phyloP scores from a whole-genome alignment of 2,888 invertebrate genomes.

The Mellilla xanthometata region DNA sequence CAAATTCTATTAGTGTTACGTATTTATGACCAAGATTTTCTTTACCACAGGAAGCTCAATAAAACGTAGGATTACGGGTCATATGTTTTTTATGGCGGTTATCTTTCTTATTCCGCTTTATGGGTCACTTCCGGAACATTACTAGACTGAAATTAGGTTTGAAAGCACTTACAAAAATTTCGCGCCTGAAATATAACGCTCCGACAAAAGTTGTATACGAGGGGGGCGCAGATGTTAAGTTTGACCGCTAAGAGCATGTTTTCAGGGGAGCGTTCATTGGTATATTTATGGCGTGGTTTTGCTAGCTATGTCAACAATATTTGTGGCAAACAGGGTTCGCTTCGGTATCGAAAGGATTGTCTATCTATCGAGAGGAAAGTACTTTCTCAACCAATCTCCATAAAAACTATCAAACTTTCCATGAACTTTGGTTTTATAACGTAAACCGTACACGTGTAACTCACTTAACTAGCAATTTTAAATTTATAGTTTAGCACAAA shows the following conservation, averaged over 20 bases:
- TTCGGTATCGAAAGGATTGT: conserved; percentile 24
- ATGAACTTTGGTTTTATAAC: conserved; percentile 40
- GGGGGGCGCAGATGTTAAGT: conserved; percentile 22
- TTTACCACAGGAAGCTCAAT: conserved; percentile 33
- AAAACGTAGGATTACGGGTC: conserved; percentile 46
- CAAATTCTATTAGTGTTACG: conserved; percentile 25
- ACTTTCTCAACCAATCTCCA: conserved; percentile 40
- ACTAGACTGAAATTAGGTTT: conserved; percentile 42
- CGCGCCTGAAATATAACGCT: conserved; percentile 21
- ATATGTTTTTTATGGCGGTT: conserved; percentile 52
- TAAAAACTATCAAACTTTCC: conserved; percentile 39
- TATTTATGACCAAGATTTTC: conserved; percentile 25
- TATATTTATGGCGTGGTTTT: conserved; percentile 15
- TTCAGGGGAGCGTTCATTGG: conserved; percentile 9
- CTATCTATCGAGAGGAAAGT: conserved; percentile 28
- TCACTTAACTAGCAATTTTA: conserved; percentile 9
- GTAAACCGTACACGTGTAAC: conserved; percentile 23
- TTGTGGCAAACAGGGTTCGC: conserved; percentile 18
- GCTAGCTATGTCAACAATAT: conserved; percentile 17
- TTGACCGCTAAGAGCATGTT: conserved; percentile 20
- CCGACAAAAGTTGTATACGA: conserved; percentile 19
- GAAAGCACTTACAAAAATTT: conserved; percentile 38
- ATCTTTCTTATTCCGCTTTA: conserved; percentile 48
- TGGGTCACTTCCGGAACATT: conserved; percentile 41
- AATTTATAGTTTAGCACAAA: background rate